Conservation (phyloP, 2,113 vertebrate species). For the Odontophorus gujanensis region DNA sequence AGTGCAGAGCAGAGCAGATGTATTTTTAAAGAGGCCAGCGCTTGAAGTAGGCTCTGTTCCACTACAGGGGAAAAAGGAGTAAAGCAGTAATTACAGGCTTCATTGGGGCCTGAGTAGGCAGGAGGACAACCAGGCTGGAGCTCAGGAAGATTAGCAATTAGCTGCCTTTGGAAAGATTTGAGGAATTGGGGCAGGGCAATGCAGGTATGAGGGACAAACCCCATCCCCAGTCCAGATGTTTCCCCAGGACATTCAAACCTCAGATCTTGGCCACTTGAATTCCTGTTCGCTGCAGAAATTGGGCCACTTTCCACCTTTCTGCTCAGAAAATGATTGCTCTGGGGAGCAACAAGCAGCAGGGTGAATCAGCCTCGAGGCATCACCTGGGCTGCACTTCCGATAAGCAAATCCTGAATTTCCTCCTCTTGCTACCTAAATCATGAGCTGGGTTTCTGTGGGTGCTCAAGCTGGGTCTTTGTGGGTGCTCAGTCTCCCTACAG, state of each 20-base stretch:
- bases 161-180: not conserved
- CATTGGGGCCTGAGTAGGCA: not conserved
- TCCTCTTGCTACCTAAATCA: not conserved
- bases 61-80: constrained; percentile 11
- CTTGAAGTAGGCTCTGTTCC: constrained; percentile 34
- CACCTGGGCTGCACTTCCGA: not conserved
- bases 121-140: not conserved
- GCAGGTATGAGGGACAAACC: not conserved
- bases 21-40: constrained; percentile 55
- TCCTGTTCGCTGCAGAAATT: not conserved
- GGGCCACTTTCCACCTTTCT: too few relatives aligned
- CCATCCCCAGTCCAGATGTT: not conserved
- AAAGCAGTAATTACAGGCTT: constrained; percentile 17
- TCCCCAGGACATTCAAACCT: not conserved
- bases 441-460: too few relatives aligned
- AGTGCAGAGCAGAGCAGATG: constrained; percentile 25
- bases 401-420: not conserved
- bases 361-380: too few relatives aligned
- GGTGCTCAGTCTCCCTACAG: not conserved
- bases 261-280: not conserved
- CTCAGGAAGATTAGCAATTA: not conserved
- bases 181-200: not conserved
- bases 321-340: not conserved
- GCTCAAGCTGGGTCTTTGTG: not conserved
- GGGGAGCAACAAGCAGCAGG: not conserved